Evolutionary conservation across 2,888 invertebrate species (phyloP), one percentile per base, ranked within the genome.

Genomic region (Kryphioiulus occultus): DNA sequence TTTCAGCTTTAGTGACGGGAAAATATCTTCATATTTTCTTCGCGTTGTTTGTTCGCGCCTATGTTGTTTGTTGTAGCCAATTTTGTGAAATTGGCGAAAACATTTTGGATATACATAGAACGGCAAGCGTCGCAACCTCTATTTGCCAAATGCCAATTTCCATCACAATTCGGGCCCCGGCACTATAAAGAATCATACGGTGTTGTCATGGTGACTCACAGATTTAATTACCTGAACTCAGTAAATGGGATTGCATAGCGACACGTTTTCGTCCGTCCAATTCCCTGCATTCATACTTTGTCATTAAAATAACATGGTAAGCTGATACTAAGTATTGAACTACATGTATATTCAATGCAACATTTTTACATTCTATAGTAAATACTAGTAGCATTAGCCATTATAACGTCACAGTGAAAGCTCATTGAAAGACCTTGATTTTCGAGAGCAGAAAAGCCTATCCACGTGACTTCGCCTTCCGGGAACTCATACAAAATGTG

Each of bases 11-110:
- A 68, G 7, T 22, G 59, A 22, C 19, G 10, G 5, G 7, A 22
- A 68, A 68, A 68, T 22, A 68, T 3, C 22, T 22, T 53, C 19
- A 53, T 26, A 68, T n/a, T 68, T 68, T 68, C 59, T 22, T 26
- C 22, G 59, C 59, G 22, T 26, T 68, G 12, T 22, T 68, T 68
- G 22, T 68, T 68, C 22, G 22, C 59, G 22, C n/a, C 59, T 68
- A 22, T 22, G 10, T 68, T 68, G 59, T 68, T 10, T 22, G 22
- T 68, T 68, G 59, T 68, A 5, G 59, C 59, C 59, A 68, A 68
- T 68, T 68, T 68, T 68, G 59, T 68, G 59, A 68, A 68, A 68
- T 9, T 68, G 59, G 59, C 59, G 26, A 68, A 68, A 68, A 68
- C 59, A 68, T 68, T 22, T 68, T 68, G 22, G 59, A 68, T 68